A percentile compares a stretch with the other conserved stretches of the same genome.
These are phyloP conservation scores for Psittacara wagleri DNA, from an alignment of 2,113 vertebrate species.

Conservation along the genomic window DNA sequence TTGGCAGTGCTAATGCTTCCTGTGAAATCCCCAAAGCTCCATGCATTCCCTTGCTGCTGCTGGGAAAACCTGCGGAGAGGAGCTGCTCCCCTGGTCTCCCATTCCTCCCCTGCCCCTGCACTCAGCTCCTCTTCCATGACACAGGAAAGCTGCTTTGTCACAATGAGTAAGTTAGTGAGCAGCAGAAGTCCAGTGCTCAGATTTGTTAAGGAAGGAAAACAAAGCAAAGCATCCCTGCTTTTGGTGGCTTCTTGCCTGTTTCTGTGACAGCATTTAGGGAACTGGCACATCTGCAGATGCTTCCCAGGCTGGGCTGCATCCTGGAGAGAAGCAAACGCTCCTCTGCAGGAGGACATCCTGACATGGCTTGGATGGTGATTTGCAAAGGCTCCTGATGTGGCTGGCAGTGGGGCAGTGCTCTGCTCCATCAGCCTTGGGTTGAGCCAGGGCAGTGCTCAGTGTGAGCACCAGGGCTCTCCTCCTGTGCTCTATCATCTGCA, in stretches of 20 bases:
- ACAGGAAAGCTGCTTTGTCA: neutral
- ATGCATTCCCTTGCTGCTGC: conserved; percentile 16
- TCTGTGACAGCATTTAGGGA: neutral
- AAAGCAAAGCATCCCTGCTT: neutral
- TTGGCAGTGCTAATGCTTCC: conserved; percentile 66
- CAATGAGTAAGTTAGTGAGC: conserved; percentile 24
- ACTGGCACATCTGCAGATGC: neutral
- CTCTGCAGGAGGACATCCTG: neutral
- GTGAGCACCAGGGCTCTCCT: accelerated
- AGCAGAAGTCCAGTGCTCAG: neutral
- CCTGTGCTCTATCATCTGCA: accelerated
- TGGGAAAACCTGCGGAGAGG: conserved; percentile 49
- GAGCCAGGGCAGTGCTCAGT: accelerated
- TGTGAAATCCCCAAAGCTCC: conserved; percentile 63
- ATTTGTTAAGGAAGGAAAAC: conserved; percentile 11
- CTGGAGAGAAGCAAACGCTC: neutral
- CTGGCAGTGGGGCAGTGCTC: neutral
- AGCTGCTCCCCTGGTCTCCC: conserved; percentile 30
- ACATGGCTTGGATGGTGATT: neutral
- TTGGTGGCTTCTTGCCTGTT: neutral
- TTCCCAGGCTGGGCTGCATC: neutral
- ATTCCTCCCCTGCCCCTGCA: neutral
- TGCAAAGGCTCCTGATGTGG: neutral
- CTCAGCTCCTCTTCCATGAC: neutral
- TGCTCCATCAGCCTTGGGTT: neutral